These are phyloP conservation scores for Sycobia sp. DNA, from an alignment of 1,140 invertebrate genomes.

Conservation along the genomic window DNA sequence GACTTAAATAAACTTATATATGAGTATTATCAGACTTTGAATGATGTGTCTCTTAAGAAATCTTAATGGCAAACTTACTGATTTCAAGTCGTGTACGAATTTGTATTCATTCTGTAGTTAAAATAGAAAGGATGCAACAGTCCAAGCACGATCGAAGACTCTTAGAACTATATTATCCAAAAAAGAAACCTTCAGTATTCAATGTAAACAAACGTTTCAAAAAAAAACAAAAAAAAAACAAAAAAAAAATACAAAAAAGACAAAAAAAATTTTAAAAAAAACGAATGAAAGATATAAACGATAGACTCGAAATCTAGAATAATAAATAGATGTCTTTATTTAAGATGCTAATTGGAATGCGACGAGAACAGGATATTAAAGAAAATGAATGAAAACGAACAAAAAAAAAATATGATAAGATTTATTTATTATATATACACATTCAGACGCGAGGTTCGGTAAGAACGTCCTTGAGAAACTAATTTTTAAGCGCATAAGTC, in stretches of 20 bases:
- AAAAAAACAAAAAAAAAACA: conserved; percentile 6
- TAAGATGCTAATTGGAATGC: conserved; percentile 7
- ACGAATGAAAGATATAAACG: too few relatives aligned
- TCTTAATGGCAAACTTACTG: conserved; percentile 17
- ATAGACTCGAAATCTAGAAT: too few relatives aligned
- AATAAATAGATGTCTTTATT: too few relatives aligned
- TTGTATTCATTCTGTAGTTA: conserved; percentile 41
- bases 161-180: neutral
- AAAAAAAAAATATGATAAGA: too few relatives aligned
- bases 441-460: conserved; percentile 11
- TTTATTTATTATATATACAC: conserved; percentile 32
- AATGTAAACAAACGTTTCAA: conserved; percentile 15
- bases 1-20: conserved; percentile 1
- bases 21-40: neutral
- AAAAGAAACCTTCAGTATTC: conserved; percentile 27
- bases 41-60: neutral
- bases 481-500: conserved; percentile 10
- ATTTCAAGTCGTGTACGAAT: conserved; percentile 24
- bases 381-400: neutral
- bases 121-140: conserved; percentile 38
- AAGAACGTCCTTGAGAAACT: conserved; percentile 15
- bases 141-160: conserved; percentile 17
- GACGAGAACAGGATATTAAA: conserved; percentile 20
- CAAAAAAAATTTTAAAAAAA: neutral
- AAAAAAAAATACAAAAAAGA: neutral